Percentiles rank a stretch among this genome's conserved stretches.
These are phyloP conservation scores for Chaetops frenatus DNA, from an alignment of 2,113 vertebrate species.

Conservation along the genomic window DNA sequence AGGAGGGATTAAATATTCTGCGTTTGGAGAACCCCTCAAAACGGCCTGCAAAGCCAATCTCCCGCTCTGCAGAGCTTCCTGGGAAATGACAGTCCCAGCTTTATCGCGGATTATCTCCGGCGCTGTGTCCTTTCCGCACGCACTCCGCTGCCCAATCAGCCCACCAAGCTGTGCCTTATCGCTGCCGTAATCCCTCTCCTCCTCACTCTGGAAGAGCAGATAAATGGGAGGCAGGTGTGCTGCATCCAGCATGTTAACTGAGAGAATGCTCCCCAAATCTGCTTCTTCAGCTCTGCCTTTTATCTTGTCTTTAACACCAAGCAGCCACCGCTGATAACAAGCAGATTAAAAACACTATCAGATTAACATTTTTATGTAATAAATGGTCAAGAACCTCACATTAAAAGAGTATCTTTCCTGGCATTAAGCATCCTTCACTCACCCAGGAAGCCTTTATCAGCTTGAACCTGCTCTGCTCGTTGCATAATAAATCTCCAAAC, in stretches of 20 bases:
- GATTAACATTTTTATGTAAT: constrained; percentile 68
- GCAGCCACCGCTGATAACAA: constrained; percentile 47
- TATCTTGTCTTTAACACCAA: constrained; percentile 40
- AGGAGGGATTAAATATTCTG: not conserved
- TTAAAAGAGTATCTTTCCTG: constrained; percentile 61
- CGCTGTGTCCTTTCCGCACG: fast-evolving
- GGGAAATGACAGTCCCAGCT: not conserved
- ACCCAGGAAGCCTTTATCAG: constrained; percentile 67
- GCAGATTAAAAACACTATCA: constrained; percentile 65
- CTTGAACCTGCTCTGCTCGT: constrained; percentile 54
- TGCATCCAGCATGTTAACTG: not conserved
- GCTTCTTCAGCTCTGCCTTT: constrained; percentile 38
- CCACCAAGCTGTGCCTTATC: not conserved
- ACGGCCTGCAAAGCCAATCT: not conserved
- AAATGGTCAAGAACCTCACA: constrained; percentile 60
- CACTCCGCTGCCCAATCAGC: not conserved
- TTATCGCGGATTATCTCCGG: not conserved
- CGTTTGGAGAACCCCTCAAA: not conserved
- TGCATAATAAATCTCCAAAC: constrained; percentile 43
- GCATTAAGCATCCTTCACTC: constrained; percentile 64
- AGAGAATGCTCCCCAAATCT: constrained; percentile 21
- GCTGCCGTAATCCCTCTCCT: not conserved
- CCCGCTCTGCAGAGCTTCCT: not conserved
- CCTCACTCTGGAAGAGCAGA: not conserved
- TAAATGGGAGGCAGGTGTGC: constrained; percentile 40